Conservation (phyloP, 2,888 invertebrate species). For the Cheiracanthium punctorium region DNA sequence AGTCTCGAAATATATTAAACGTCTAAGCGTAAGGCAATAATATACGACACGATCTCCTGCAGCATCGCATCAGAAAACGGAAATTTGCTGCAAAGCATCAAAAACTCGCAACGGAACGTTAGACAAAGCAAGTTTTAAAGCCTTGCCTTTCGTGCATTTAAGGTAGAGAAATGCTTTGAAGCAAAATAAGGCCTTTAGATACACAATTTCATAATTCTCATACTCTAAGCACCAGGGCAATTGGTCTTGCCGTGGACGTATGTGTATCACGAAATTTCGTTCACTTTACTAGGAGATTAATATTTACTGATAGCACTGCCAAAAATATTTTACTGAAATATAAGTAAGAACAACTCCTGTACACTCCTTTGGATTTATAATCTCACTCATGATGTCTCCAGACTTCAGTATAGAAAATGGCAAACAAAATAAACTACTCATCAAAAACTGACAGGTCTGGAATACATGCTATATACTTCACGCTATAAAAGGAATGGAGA, state of each 20-base stretch:
- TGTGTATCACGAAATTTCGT: slow-evolving; percentile 3
- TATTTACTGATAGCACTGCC: not conserved
- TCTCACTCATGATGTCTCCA: not conserved
- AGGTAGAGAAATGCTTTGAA: slow-evolving; percentile 48
- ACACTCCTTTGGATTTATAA: not conserved
- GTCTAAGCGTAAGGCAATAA: slow-evolving; percentile 65
- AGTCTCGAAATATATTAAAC: slow-evolving; percentile 59
- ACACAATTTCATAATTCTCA: slow-evolving; percentile 39
- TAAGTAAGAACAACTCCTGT: not conserved
- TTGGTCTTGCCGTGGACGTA: slow-evolving; percentile 40
- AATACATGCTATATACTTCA: not conserved
- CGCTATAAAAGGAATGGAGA: slow-evolving; percentile 1
- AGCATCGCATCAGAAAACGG: slow-evolving; percentile 45
- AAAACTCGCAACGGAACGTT: slow-evolving; percentile 37
- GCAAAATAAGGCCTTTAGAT: slow-evolving; percentile 65
- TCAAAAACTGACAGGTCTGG: not conserved
- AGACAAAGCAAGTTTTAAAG: slow-evolving; percentile 32
- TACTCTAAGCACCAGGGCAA: slow-evolving; percentile 53
- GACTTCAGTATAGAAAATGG: not conserved
- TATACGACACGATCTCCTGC: slow-evolving; percentile 50
- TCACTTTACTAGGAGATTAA: not conserved
- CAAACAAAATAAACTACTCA: not conserved
- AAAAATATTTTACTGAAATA: not conserved
- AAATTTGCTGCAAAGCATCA: slow-evolving; percentile 57
- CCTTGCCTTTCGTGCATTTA: slow-evolving; percentile 28